These are phyloP conservation scores for Pollenia labialis DNA, from an alignment of 2,888 invertebrate species.

Conservation along the genomic window DNA sequence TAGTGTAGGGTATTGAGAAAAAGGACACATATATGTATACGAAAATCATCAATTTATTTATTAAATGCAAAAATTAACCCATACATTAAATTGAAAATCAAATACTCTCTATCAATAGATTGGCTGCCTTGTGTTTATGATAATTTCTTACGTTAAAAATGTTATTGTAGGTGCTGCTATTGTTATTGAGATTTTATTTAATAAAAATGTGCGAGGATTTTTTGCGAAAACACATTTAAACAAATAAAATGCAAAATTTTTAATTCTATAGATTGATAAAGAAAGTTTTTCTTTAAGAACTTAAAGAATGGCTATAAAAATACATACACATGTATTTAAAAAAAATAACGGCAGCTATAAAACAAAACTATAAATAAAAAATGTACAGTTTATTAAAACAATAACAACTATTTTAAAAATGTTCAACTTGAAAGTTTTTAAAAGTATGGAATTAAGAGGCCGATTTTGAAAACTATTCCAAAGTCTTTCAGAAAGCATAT, in stretches of 20 bases:
- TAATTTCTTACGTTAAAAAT: constrained; percentile 47
- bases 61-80: constrained; percentile 59
- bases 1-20: constrained; percentile 46
- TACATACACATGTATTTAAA: not conserved
- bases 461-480: too few species aligned
- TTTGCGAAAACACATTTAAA: constrained; percentile 32
- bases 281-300: constrained; percentile 13
- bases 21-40: constrained; percentile 30
- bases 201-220: constrained; percentile 59
- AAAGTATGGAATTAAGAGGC: too few species aligned
- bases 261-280: not conserved
- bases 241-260: not conserved
- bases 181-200: constrained; percentile 32
- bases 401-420: not conserved
- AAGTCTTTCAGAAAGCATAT: too few species aligned
- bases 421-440: not conserved
- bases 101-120: constrained; percentile 1
- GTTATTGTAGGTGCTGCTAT: constrained; percentile 2
- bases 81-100: constrained; percentile 36
- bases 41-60: constrained; percentile 60
- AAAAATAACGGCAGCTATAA: constrained; percentile 1
- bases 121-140: constrained; percentile 65
- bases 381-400: not conserved
- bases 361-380: not conserved
- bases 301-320: not conserved